Evolutionary conservation across 2,888 invertebrate species (phyloP), one percentile per base, ranked within the genome.

Genomic region (Elaeidobius kamerunicus): DNA sequence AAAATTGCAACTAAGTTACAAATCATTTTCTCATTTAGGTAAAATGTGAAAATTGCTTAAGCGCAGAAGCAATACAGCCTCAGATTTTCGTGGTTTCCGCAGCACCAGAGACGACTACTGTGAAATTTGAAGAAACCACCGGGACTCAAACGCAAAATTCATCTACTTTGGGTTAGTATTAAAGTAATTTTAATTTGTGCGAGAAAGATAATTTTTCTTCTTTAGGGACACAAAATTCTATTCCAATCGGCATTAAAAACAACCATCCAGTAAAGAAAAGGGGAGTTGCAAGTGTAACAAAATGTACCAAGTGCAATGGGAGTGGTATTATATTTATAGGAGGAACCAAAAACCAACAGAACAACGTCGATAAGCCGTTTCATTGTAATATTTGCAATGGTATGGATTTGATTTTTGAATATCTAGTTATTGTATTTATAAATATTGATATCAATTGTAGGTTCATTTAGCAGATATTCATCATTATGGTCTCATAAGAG

Each of bases 401-500:
- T 66, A 63, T 65, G 60, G n/a, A n/a, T n/a, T n/a, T n/a, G n/a
- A n/a, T n/a, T n/a, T n/a, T n/a, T n/a, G n/a, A n/a, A n/a, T n/a
- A n/a, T n/a, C n/a, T n/a, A n/a, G n/a, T n/a, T n/a, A n/a, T n/a
- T n/a, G n/a, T n/a, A n/a, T n/a, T n/a, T n/a, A n/a, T n/a, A n/a
- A n/a, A n/a, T n/a, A n/a, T n/a, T n/a, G n/a, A n/a, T n/a, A n/a
- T n/a, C n/a, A n/a, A n/a, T 56, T 64, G 9, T 43, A 70, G 71
- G 85, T 14, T 82, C 87, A 9, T 88, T 88, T 72, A 88, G 87
- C 55, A 82, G 89, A 67, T 91, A 91, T 73, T 90, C 90, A 30
- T 90, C 89, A 46, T 75, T 91, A 50, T 91, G 91, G 91, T 90
- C 90, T 9, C 91, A 91, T 71, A 91, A 91, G 74, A 85, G 91